Conservation (phyloP, 2,113 vertebrate species). For the Nothobranchius furzeri region DNA sequence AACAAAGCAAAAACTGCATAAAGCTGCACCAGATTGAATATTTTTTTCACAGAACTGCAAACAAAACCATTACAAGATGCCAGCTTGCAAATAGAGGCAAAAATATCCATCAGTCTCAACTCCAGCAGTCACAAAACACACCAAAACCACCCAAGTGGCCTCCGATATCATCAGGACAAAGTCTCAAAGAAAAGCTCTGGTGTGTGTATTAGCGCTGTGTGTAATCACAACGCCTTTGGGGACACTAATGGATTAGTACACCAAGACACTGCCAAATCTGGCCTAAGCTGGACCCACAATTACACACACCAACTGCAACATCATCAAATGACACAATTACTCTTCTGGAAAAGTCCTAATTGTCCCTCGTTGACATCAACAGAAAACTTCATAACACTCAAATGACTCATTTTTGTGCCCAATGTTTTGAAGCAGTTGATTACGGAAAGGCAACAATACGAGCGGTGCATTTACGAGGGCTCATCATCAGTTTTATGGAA, state of each 20-base stretch:
- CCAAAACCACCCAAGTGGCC: conserved; percentile 58
- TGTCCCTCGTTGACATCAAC: conserved; percentile 64
- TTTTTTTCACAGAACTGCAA: conserved; percentile 13
- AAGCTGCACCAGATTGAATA: too few relatives aligned
- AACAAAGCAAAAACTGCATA: too few relatives aligned
- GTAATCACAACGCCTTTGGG: conserved; percentile 75
- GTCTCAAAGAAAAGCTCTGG: conserved; percentile 61
- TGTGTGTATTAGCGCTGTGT: conserved; percentile 73
- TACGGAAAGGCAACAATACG: conserved; percentile 62
- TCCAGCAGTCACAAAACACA: conserved; percentile 11
- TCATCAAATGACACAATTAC: conserved; percentile 70
- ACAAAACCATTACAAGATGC: conserved; percentile 70
- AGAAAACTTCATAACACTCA: conserved; percentile 66
- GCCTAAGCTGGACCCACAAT: conserved; percentile 67
- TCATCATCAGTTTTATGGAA: conserved; percentile 43
- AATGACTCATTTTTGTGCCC: conserved; percentile 65
- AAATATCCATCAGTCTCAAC: conserved; percentile 58
- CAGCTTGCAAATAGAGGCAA: conserved; percentile 31
- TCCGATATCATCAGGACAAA: conserved; percentile 67
- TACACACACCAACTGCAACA: conserved; percentile 53
- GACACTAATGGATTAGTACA: conserved; percentile 81
- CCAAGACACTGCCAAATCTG: conserved; percentile 74
- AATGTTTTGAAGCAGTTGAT: conserved; percentile 70
- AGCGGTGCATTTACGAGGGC: conserved; percentile 44
- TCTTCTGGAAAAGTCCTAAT: conserved; percentile 65